A percentile compares a stretch with the other conserved stretches of the same genome.
These are phyloP conservation scores for Stenchaetothrips biformis DNA, from an alignment of 2,888 invertebrate genomes.

Conservation along the genomic window DNA sequence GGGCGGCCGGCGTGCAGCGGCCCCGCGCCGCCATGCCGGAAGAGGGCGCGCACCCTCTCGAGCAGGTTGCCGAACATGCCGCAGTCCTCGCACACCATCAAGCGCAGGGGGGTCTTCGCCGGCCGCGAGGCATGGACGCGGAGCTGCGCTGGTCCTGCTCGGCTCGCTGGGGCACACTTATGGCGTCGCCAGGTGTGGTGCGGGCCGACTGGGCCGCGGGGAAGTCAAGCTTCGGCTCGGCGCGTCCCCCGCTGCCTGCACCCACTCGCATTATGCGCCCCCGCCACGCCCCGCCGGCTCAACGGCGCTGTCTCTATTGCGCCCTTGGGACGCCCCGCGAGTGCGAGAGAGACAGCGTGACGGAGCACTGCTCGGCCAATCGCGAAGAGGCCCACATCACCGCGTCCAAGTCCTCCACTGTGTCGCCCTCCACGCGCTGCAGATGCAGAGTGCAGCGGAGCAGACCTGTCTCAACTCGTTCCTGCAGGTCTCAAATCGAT, in stretches of 20 bases:
- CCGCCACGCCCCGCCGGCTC: not conserved
- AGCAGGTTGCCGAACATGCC: slow-evolving; percentile 17
- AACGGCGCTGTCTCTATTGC: not conserved
- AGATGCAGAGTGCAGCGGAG: too few relatives aligned
- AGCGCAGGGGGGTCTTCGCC: not conserved
- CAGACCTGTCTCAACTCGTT: too few relatives aligned
- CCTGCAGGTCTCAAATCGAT: too few relatives aligned
- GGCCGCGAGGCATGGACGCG: not conserved
- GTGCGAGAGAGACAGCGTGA: not conserved
- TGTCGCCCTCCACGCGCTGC: too few relatives aligned
- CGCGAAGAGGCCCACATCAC: not conserved
- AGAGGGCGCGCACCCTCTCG: slow-evolving; percentile 4
- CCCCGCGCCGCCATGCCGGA: not conserved
- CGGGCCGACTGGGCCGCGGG: not conserved
- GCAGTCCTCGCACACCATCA: slow-evolving; percentile 22
- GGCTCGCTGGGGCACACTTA: too few relatives aligned
- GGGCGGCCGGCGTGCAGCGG: not conserved
- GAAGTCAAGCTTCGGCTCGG: not conserved
- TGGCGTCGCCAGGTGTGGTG: too few relatives aligned
- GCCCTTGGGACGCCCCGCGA: not conserved
- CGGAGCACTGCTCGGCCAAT: not conserved
- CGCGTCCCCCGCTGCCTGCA: not conserved
- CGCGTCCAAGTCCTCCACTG: too few relatives aligned
- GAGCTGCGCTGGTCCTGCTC: not conserved
- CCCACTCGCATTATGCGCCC: slow-evolving; percentile 5